Percentiles rank a stretch among this genome's conserved stretches.
These are phyloP conservation scores for Phylloscopus whistleri DNA, from an alignment of 2,113 vertebrate species.

Conservation along the genomic window DNA sequence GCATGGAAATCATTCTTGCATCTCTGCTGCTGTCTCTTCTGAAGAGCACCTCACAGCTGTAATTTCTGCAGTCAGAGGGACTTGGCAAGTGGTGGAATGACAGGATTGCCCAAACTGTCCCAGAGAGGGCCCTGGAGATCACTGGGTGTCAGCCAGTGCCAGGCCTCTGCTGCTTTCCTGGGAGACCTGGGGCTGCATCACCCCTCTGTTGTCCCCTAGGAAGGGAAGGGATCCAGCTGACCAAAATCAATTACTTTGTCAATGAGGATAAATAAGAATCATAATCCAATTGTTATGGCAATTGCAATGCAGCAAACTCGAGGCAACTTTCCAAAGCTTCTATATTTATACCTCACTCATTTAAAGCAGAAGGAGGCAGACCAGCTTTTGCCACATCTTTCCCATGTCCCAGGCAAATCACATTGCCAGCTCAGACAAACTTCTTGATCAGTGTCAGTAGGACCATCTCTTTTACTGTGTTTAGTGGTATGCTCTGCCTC, in stretches of 20 bases:
- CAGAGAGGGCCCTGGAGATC: neutral
- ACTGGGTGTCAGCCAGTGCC: neutral
- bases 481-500: neutral
- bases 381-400: neutral
- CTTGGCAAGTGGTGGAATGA: neutral
- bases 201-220: neutral
- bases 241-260: constrained; percentile 11
- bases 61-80: neutral
- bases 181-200: neutral
- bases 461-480: neutral
- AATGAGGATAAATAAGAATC: constrained; percentile 32
- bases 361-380: constrained; percentile 11
- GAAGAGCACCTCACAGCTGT: neutral
- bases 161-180: neutral
- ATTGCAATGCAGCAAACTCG: neutral
- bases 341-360: neutral
- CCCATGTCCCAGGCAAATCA: neutral
- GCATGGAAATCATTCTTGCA: neutral
- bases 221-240: constrained; percentile 12
- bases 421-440: neutral
- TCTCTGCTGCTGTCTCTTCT: neutral
- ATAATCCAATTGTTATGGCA: constrained; percentile 45
- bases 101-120: neutral
- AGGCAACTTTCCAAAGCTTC: constrained; percentile 36
- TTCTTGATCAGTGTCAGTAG: neutral